Evolutionary conservation across 1,140 invertebrate genomes (phyloP), one percentile per base, ranked within the genome.

Genomic region (Cotesia typhae): DNA sequence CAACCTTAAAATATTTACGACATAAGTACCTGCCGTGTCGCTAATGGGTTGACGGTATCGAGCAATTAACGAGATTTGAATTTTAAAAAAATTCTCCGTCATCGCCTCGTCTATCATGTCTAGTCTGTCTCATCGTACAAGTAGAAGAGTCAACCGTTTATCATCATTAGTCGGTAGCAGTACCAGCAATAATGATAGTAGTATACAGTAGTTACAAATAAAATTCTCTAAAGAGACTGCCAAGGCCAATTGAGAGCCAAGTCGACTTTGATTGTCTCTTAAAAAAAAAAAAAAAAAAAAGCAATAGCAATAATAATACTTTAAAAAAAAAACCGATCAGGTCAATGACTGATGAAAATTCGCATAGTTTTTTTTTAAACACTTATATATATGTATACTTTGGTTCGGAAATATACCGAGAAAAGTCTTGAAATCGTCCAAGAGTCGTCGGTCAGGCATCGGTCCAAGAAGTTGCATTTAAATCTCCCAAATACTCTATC

Each of bases 361-460:
- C 2, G 36, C 57, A 37, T 69, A 9, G 2, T 52, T 72, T 47
- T 63, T 63, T 51, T 65, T 9, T 70, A 55, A 38, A 28, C 28
- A 28, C 2, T 28, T 28, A 28, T 28, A 28, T 28, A 28, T 28
- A 28, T 71, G 72, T 51, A 67, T 55, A 67, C 70, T 71, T 76
- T 74, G 79, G 79, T 75, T 81, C 80, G 70, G 80, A 83, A 83
- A 81, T 81, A 83, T 66, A 63, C 53, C 66, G 72, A 74, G 76
- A 79, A 80, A 79, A 80, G 80, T 79, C 79, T 82, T 82, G 53
- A 71, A 78, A 83, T 83, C 77, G 77, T 76, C 79, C 65, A 76
- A 80, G 79, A 81, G 80, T 79, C 79, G 76, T 70, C 78, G 77
- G 77, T 81, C 78, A 81, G 82, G 81, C 80, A 83, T 77, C 77